Evolutionary conservation across 2,888 invertebrate genomes (phyloP), one percentile per base, ranked within the genome.

Genomic region (Mycalesis mineus): DNA sequence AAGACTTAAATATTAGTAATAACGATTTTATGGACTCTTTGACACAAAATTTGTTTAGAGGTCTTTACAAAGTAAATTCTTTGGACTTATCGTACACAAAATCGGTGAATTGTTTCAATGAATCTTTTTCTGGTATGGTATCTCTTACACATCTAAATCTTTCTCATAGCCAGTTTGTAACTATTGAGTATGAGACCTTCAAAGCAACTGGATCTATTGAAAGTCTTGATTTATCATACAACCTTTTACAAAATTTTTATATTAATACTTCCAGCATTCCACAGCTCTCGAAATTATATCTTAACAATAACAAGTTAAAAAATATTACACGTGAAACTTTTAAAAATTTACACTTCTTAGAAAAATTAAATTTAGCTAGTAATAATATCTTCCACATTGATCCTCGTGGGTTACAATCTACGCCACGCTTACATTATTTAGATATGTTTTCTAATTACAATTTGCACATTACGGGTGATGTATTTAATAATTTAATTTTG

Each of bases 281-380:
- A 36, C 22, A 13, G 5, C 17, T 62, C 14, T 48, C 39, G 11
- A 39, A 59, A 57, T 14, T 62, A 22, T 55, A 59, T 48, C 29
- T 62, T 11, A 57, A 59, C 28, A 49, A 62, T 13, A 62, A 62
- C 42, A 57, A 58, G 11, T 39, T 62, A 39, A 44, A 29, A 55
- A 57, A 62, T 13, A 29, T 62, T 6, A 57, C 54, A 33, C 40
- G 51, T 29, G 40, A 13, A 11, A 60, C 59, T 6, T 59, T 62
- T 39, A 28, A 37, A 2, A 53, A 62, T 41, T 37, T 62, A 13
- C 8, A 6, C 4, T 7, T 37, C 42, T 39, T 62, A 36, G 29
- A 57, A 55, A 55, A 51, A 47, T 5, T 62, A 29, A 45, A 47
- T 36, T 45, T 62, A 33, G 53, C 52, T 36, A 36, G 8, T 28